phyloP scores from a whole-genome alignment of 2,113 vertebrate genomes.

The Channa argus region DNA sequence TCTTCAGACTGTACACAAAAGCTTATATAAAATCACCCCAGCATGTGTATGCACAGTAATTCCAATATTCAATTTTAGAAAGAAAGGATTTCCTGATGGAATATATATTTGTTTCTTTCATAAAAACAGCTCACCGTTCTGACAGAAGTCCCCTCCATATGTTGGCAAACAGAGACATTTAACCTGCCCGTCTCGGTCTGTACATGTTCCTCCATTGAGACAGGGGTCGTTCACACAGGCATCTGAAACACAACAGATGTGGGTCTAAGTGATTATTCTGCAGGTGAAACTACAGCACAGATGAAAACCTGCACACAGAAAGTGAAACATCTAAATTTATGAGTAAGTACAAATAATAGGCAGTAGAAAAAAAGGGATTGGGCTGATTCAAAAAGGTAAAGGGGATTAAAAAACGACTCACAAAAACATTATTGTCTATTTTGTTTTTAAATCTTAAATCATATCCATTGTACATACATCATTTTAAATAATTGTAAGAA shows the following conservation, averaged over 20 bases:
- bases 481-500: not conserved
- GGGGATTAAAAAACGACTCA: not conserved
- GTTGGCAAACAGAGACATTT: conserved; percentile 92
- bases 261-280: conserved; percentile 6
- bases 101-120: too few relatives aligned
- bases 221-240: conserved; percentile 90
- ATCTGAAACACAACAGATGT: conserved; percentile 83
- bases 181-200: conserved; percentile 68
- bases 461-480: not conserved
- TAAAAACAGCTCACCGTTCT: conserved; percentile 81
- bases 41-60: too few relatives aligned
- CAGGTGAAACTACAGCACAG: not conserved
- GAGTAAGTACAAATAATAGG: not conserved
- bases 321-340: too few relatives aligned
- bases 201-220: conserved; percentile 94
- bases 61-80: too few relatives aligned
- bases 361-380: not conserved
- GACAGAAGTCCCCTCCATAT: conserved; percentile 89
- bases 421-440: not conserved
- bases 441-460: not conserved
- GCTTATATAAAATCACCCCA: too few relatives aligned
- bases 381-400: not conserved
- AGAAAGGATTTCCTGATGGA: too few relatives aligned
- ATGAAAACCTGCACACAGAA: not conserved
- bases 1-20: too few relatives aligned